phyloP scores from a whole-genome alignment of 2,888 invertebrate genomes.

The Acanthosoma haemorrhoidale region DNA sequence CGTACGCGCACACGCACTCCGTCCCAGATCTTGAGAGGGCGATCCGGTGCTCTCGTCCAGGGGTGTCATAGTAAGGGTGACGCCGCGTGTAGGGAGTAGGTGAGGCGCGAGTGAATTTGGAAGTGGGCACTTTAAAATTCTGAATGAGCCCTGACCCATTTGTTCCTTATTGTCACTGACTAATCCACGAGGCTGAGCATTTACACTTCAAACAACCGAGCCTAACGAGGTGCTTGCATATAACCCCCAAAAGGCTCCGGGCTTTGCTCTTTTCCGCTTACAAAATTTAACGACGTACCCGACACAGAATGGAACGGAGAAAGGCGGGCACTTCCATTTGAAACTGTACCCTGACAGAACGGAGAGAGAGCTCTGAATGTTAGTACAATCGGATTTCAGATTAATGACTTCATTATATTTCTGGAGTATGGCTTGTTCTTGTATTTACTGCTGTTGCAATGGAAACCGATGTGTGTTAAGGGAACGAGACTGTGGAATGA shows the following conservation, averaged over 20 bases:
- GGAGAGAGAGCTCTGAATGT: constrained; percentile 10
- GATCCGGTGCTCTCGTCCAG: too few species aligned
- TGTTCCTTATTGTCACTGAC: constrained; percentile 15
- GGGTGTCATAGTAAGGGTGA: too few species aligned
- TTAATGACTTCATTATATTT: constrained; percentile 1
- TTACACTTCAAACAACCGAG: constrained; percentile 20
- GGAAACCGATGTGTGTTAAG: too few species aligned
- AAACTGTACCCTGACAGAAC: not conserved
- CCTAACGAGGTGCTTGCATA: constrained; percentile 8
- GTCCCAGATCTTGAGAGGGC: not conserved
- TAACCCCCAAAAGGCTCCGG: not conserved
- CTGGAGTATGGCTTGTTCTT: too few species aligned
- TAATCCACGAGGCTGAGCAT: constrained; percentile 18
- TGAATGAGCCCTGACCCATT: constrained; percentile 13
- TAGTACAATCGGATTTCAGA: constrained; percentile 4
- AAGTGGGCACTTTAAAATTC: constrained; percentile 8
- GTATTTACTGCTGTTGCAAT: too few species aligned
- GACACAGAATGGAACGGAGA: not conserved
- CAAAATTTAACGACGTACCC: constrained; percentile 7
- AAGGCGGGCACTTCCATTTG: not conserved
- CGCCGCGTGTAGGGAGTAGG: not conserved
- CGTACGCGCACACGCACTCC: not conserved
- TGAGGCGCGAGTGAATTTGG: not conserved
- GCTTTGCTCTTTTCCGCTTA: constrained; percentile 8
- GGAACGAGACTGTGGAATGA: too few species aligned